Base-by-base conservation (phyloP, 30 jellyfish, hydroid and myxozoan species). In the Catostylus mosaicus region DNA sequence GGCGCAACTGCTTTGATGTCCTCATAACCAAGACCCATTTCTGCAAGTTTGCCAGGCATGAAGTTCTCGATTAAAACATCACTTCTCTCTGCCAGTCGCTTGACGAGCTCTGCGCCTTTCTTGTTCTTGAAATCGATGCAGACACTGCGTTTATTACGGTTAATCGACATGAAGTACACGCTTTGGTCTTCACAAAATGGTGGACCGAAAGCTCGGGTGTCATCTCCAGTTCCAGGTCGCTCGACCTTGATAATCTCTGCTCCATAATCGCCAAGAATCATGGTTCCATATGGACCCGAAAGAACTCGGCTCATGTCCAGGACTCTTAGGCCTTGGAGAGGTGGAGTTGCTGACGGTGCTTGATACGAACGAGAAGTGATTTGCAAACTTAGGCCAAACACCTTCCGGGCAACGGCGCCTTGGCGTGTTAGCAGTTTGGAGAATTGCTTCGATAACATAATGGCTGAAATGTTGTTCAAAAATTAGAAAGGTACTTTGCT, bases 171-270 rank as follows among this genome's bases (percentile, higher is more conserved):
- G 81, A 72, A 88, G 68, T 94, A 94, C 47, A 92, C 96, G 72
- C 99, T 94, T 80, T 94, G 96, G 43, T 90, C 99, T 33, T 77
- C 97, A 62, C 90, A 75, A 75, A 83, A 94, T 31, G 99, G 99
- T 3, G 99, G 99, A 12, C 99, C 97, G 50, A 84, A 94, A 30
- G 84, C 85, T 35, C 99, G 88, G 0, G 99, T 88, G 62, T 88
- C 97, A 64, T 94, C 99, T 8, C 99, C 99, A 78, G 64, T 78
- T 40, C 98, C 98, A 29, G 98, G 98, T 50, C 90, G 83, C 37
- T 93, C 98, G 14, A 93, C 89, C 47, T 93, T 93, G 36, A 93
- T 88, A 48, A 93, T 85, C 32, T 93, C 97, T 33, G 98, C 98
- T 6, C 98, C 98, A 85, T 88, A 80, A 67, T 93, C 98, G 20